A percentile compares a stretch with the other conserved stretches of the same genome.
phyloP scores from a whole-genome alignment of 1,140 invertebrate species.

The Aphaenogaster rudis region DNA sequence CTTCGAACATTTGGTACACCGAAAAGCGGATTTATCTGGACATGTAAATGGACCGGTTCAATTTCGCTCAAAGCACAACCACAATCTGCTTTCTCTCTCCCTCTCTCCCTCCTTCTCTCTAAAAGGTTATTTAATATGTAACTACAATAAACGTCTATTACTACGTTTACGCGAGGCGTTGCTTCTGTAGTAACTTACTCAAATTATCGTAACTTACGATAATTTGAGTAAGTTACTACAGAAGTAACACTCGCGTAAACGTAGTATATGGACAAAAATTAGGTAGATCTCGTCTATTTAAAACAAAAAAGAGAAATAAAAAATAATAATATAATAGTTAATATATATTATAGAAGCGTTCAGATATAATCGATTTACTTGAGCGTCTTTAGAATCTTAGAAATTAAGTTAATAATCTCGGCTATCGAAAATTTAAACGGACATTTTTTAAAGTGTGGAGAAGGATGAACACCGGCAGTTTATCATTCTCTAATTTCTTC shows the following conservation, averaged over 20 bases:
- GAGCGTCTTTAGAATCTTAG: not conserved
- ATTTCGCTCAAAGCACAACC: constrained; percentile 39
- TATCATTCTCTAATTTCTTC: constrained; percentile 41
- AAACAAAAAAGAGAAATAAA: not conserved
- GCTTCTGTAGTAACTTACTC: too few species aligned
- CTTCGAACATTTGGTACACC: constrained; percentile 36
- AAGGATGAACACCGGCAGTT: not conserved
- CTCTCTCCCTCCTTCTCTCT: not conserved
- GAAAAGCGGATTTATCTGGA: constrained; percentile 46
- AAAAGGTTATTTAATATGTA: not conserved
- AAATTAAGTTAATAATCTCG: not conserved
- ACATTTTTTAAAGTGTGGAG: not conserved
- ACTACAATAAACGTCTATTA: not conserved
- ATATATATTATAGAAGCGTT: not conserved
- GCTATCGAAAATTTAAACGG: not conserved
- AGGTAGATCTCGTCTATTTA: not conserved
- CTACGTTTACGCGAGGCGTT: too few species aligned
- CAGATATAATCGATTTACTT: not conserved
- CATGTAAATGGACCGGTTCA: constrained; percentile 49
- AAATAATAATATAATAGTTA: not conserved
- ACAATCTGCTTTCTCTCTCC: constrained; percentile 3
- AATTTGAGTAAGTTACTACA: too few species aligned
- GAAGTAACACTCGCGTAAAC: too few species aligned
- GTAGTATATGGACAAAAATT: not conserved
- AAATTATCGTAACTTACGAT: too few species aligned